Evolutionary conservation across 1,140 invertebrate species (phyloP).

Genomic region (Octopus sinensis): DNA sequence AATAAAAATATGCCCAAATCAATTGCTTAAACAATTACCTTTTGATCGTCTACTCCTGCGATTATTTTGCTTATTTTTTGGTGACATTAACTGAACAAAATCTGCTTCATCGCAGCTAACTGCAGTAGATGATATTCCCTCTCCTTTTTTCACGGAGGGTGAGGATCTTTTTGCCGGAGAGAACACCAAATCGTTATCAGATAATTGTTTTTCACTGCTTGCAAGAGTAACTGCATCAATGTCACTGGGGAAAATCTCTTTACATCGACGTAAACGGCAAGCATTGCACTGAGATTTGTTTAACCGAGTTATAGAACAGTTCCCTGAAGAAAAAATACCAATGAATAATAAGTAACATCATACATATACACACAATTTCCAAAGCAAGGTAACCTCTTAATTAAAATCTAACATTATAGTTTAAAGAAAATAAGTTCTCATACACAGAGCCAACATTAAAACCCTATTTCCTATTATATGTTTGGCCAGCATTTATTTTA

Average conservation of each 20-base stretch:
- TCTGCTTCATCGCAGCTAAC: too few relatives aligned
- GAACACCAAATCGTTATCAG: too few relatives aligned
- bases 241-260: not conserved
- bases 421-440: not conserved
- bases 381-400: not conserved
- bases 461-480: too few relatives aligned
- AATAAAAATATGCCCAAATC: too few relatives aligned
- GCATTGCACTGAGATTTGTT: conserved; percentile 12
- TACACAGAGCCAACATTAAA: too few relatives aligned
- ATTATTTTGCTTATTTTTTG: not conserved
- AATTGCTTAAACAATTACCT: not conserved
- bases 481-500: too few relatives aligned
- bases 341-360: not conserved
- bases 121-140: too few relatives aligned
- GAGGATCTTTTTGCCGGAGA: too few relatives aligned
- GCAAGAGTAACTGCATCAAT: not conserved
- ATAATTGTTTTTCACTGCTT: not conserved
- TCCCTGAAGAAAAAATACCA: conserved; percentile 4
- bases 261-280: conserved; percentile 11
- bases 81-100: too few relatives aligned
- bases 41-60: not conserved
- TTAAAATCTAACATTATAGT: not conserved
- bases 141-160: too few relatives aligned
- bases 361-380: not conserved
- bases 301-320: not conserved